Conservation (phyloP, 92 coral and sea anemone species). For the Porites rus region DNA sequence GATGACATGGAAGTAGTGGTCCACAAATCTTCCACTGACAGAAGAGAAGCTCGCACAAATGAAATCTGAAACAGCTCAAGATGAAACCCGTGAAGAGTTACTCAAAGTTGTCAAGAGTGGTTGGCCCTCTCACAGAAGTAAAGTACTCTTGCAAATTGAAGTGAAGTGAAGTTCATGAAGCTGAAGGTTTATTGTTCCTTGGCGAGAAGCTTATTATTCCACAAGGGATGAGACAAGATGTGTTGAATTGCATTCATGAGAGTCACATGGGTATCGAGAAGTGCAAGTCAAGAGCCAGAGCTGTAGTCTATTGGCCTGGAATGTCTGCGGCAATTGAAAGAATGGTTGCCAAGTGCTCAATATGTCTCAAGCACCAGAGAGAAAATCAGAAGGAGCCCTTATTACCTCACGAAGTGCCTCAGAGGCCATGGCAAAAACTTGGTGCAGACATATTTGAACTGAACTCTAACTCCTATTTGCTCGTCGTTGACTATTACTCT, state of each 20-base stretch:
- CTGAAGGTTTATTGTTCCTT: no score
- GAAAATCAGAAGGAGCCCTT: constrained; percentile 53
- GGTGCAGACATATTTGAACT: no score
- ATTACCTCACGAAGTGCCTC: neutral
- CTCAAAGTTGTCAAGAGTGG: constrained; percentile 11
- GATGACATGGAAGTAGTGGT: constrained; percentile 66
- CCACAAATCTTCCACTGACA: constrained; percentile 58
- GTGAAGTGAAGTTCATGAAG: no score
- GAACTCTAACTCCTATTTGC: no score
- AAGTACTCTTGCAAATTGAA: no score
- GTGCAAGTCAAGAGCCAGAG: constrained; percentile 62
- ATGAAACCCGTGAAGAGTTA: constrained; percentile 56
- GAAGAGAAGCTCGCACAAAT: constrained; percentile 61
- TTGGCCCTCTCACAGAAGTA: no score
- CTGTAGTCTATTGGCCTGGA: constrained; percentile 60
- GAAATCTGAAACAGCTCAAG: constrained; percentile 48
- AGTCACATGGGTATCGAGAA: constrained; percentile 80
- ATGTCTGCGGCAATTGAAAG: constrained; percentile 59
- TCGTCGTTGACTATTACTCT: constrained; percentile 24
- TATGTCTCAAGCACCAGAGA: constrained; percentile 37
- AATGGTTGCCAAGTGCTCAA: constrained; percentile 45
- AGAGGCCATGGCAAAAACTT: no score
- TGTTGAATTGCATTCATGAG: constrained; percentile 56
- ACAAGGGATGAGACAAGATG: constrained; percentile 2
- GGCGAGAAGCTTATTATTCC: no score